phyloP scores from a whole-genome alignment of 2,113 vertebrate species.

The Steatornis caripensis region DNA sequence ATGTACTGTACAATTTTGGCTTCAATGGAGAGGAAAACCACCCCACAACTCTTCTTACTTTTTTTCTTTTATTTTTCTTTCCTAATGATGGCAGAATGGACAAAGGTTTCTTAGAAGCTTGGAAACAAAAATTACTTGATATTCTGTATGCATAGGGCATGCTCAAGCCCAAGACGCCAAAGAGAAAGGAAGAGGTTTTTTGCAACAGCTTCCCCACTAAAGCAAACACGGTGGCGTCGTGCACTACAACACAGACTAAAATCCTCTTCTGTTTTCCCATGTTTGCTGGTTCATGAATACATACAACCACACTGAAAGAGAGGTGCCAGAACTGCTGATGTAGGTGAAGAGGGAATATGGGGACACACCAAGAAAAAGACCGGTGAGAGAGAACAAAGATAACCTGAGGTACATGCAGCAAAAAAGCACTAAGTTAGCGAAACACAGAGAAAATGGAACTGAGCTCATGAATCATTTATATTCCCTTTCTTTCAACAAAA shows the following conservation, averaged over 20 bases:
- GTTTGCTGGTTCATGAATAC: neutral
- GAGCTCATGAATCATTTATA: neutral
- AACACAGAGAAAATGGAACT: neutral
- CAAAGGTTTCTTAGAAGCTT: conserved; percentile 12
- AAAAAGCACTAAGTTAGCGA: neutral
- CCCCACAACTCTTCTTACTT: neutral
- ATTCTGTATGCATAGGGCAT: neutral
- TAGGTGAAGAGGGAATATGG: neutral
- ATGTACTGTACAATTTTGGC: neutral
- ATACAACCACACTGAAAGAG: neutral
- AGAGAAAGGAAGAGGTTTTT: neutral
- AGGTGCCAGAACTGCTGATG: neutral
- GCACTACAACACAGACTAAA: neutral
- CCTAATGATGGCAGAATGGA: neutral
- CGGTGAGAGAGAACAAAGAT: neutral
- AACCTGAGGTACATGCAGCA: neutral
- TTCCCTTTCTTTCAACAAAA: neutral
- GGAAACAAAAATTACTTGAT: neutral
- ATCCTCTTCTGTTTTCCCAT: neutral
- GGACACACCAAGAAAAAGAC: neutral
- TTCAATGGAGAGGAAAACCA: neutral
- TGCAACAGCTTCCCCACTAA: neutral
- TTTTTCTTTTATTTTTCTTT: neutral
- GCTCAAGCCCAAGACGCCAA: neutral
- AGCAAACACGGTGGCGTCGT: neutral